phyloP scores from a whole-genome alignment of 1,140 invertebrate genomes.

The Drosophila tropicalis region DNA sequence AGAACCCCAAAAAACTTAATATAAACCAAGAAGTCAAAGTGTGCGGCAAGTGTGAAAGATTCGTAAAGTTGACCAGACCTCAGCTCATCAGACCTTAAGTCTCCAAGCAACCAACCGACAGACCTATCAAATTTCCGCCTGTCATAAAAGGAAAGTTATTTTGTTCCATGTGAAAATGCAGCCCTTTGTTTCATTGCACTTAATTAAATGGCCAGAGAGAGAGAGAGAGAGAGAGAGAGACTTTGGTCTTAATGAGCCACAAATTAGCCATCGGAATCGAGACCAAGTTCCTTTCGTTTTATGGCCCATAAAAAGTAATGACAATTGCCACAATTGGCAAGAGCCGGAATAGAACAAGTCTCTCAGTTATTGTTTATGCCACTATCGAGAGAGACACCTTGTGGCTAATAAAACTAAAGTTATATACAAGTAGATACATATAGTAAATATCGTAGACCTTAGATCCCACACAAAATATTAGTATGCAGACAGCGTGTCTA shows the following conservation, averaged over 20 bases:
- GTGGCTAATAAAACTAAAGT: conserved; percentile 38
- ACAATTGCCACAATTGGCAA: conserved; percentile 64
- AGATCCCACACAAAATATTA: conserved; percentile 16
- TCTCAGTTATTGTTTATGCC: conserved; percentile 63
- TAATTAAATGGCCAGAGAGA: conserved; percentile 62
- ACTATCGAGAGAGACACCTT: conserved; percentile 68
- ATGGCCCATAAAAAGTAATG: conserved; percentile 55
- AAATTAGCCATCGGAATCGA: conserved; percentile 58
- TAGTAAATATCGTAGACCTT: not conserved
- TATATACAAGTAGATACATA: not conserved
- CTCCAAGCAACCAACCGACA: conserved; percentile 45
- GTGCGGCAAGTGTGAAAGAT: conserved; percentile 81
- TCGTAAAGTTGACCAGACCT: conserved; percentile 50
- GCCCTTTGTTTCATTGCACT: conserved; percentile 49
- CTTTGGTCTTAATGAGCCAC: conserved; percentile 48
- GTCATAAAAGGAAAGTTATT: conserved; percentile 57
- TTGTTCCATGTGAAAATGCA: conserved; percentile 25
- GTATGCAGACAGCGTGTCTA: conserved; percentile 72
- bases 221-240: too few species aligned
- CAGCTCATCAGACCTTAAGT: conserved; percentile 12
- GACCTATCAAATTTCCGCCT: conserved; percentile 61
- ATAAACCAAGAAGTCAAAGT: conserved; percentile 55
- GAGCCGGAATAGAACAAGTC: conserved; percentile 21
- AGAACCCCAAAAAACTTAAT: conserved; percentile 3
- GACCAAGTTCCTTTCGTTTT: conserved; percentile 42